Evolutionary conservation across 2,797 vertebrate species (phyloP).

Genomic region (Epinephelus malabaricus): DNA sequence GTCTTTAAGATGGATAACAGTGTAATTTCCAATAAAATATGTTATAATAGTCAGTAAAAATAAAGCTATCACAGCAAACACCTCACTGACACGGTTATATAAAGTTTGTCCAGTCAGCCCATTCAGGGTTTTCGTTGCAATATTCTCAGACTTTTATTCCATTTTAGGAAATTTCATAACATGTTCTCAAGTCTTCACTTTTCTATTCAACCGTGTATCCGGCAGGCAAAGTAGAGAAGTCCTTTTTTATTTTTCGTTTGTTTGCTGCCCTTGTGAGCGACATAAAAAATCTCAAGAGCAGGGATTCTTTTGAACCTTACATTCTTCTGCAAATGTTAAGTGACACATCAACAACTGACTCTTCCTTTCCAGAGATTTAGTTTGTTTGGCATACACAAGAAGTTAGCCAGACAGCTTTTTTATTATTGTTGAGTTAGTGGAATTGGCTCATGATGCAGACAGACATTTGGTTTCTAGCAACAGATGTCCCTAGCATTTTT

Average conservation of each 20-base stretch:
- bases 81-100: background rate
- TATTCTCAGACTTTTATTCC: background rate
- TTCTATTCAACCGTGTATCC: background rate
- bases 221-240: background rate
- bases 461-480: background rate
- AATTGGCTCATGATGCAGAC: conserved; percentile 1
- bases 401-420: background rate
- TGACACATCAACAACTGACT: background rate
- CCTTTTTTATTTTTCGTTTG: background rate
- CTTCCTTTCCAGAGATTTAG: background rate
- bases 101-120: background rate
- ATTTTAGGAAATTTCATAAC: background rate
- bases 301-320: background rate
- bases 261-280: background rate
- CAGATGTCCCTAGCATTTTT: conserved; percentile 6
- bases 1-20: too few relatives aligned
- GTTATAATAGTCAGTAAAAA: too few relatives aligned
- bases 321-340: background rate
- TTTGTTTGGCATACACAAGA: background rate
- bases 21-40: too few relatives aligned
- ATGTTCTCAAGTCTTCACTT: background rate
- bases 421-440: conserved; percentile 12
- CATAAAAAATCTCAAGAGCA: background rate
- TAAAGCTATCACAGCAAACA: background rate
- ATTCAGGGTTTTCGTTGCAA: background rate